These are phyloP conservation scores for Alectoris magna DNA, from an alignment of 2,797 vertebrate species.

Conservation along the genomic window DNA sequence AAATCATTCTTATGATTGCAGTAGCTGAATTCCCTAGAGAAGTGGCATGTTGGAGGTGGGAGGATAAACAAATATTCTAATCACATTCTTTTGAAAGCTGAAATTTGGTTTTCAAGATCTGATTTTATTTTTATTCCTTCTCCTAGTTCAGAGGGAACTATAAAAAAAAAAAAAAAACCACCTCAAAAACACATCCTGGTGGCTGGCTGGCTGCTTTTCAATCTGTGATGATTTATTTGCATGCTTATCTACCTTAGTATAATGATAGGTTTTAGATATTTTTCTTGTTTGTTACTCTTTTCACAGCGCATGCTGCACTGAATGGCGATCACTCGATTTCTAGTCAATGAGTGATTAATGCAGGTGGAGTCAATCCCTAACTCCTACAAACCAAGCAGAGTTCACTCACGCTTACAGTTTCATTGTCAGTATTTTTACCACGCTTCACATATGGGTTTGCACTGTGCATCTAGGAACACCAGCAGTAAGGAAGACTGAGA, in stretches of 20 bases:
- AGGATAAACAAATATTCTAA: conserved; percentile 60
- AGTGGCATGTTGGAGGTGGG: conserved; percentile 38
- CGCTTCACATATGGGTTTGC: neutral
- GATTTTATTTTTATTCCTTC: conserved; percentile 8
- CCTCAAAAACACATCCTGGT: neutral
- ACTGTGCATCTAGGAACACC: neutral
- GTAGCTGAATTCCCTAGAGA: conserved; percentile 61
- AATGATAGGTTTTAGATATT: neutral
- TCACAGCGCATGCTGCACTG: neutral
- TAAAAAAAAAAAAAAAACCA: neutral
- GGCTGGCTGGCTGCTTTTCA: neutral
- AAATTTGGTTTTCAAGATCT: conserved; percentile 57
- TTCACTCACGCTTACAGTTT: neutral
- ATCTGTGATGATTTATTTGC: neutral
- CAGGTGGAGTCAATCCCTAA: neutral
- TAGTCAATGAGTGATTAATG: conserved; percentile 5
- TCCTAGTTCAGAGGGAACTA: conserved; percentile 13
- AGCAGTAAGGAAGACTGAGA: neutral
- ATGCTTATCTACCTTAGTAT: conserved; percentile 35
- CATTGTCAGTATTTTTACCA: neutral
- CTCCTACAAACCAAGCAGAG: neutral
- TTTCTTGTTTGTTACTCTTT: neutral
- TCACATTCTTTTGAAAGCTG: conserved; percentile 41
- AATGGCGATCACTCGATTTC: neutral
- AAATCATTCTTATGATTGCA: conserved; percentile 46